phyloP scores from a whole-genome alignment of 2,797 vertebrate genomes.

The Sebastes iracundus region DNA sequence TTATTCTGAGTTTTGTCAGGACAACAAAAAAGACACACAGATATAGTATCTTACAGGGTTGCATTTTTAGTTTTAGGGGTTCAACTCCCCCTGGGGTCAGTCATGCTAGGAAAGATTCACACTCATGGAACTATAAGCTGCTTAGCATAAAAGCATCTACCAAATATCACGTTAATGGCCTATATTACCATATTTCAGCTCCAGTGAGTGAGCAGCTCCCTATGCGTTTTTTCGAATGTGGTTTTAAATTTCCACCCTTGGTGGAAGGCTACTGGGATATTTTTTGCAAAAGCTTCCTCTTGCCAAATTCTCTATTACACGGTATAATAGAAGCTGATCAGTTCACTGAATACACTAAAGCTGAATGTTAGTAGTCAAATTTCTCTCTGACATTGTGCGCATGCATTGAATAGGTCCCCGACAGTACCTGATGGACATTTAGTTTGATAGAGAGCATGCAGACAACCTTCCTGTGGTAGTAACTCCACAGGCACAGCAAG shows the following conservation, averaged over 20 bases:
- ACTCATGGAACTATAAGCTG: slow-evolving; percentile 40
- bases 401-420: slow-evolving; percentile 1
- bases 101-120: slow-evolving; percentile 42
- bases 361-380: slow-evolving; percentile 14
- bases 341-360: slow-evolving; percentile 18
- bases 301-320: slow-evolving; percentile 18
- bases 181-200: slow-evolving; percentile 61
- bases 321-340: slow-evolving; percentile 12
- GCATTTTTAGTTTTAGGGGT: slow-evolving; percentile 16
- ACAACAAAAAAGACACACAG: not conserved
- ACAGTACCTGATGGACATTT: slow-evolving; percentile 14
- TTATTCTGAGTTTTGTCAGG: not conserved
- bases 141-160: slow-evolving; percentile 54
- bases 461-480: not conserved
- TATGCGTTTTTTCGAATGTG: slow-evolving; percentile 20
- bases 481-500: slow-evolving; percentile 22
- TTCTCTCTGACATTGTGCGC: not conserved
- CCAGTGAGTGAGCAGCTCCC: slow-evolving; percentile 32
- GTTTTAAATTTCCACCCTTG: slow-evolving; percentile 27
- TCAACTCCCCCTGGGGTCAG: slow-evolving; percentile 31
- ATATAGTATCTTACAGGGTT: not conserved
- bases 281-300: slow-evolving; percentile 20
- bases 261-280: slow-evolving; percentile 3
- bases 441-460: not conserved
- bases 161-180: slow-evolving; percentile 52